These are phyloP conservation scores for Pogonophryne albipinna DNA, from an alignment of 2,797 vertebrate genomes.

Conservation along the genomic window DNA sequence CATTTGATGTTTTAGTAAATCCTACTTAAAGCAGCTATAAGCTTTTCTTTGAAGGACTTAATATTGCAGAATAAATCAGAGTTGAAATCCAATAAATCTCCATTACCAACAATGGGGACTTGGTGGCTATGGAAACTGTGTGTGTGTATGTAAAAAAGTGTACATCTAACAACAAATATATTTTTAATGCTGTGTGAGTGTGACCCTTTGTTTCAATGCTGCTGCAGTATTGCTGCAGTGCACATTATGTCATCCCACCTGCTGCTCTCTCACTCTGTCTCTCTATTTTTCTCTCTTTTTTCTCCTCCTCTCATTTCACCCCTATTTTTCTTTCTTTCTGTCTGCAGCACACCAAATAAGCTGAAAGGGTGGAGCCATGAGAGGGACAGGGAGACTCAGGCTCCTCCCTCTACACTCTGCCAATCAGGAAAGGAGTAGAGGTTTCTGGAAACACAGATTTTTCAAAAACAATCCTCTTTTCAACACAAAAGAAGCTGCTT, in stretches of 20 bases:
- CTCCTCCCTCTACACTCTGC: constrained; percentile 49
- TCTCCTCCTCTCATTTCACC: constrained; percentile 58
- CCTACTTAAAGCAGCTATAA: constrained; percentile 44
- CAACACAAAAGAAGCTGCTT: constrained; percentile 17
- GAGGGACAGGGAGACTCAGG: constrained; percentile 31
- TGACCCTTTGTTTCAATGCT: constrained; percentile 80
- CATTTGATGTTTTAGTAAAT: constrained; percentile 47
- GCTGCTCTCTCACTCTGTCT: constrained; percentile 78
- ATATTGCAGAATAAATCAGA: constrained; percentile 22
- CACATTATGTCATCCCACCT: constrained; percentile 83
- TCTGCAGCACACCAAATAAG: constrained; percentile 60
- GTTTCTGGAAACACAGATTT: constrained; percentile 32
- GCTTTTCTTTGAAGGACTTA: constrained; percentile 23
- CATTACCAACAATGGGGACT: constrained; percentile 24
- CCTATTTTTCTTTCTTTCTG: constrained; percentile 58
- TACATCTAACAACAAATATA: neutral
- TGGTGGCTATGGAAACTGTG: constrained; percentile 1
- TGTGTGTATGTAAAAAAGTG: neutral
- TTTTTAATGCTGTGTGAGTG: constrained; percentile 43
- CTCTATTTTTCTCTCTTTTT: constrained; percentile 68
- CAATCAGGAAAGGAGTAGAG: constrained; percentile 34
- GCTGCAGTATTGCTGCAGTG: constrained; percentile 91
- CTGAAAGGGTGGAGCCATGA: constrained; percentile 47
- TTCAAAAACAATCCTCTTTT: constrained; percentile 33
- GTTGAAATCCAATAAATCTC: constrained; percentile 38